phyloP scores from a whole-genome alignment of 2,797 vertebrate species.

The Anguilla marmorata region DNA sequence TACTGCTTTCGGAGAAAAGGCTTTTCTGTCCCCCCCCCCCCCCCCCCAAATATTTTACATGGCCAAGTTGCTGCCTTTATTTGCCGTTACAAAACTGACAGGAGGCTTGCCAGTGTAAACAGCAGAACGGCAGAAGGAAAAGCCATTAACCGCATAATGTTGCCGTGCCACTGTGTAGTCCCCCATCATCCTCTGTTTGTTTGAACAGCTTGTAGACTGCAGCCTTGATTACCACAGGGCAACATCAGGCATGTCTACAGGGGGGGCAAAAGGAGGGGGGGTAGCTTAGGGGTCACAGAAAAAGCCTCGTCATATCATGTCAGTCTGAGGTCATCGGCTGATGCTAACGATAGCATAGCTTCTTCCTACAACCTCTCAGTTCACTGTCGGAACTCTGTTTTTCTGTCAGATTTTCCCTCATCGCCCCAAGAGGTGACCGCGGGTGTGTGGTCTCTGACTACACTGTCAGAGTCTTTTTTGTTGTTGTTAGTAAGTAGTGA shows the following conservation, averaged over 20 bases:
- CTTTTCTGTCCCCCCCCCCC: constrained; percentile 39
- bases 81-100: constrained; percentile 31
- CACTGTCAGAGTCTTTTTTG: too few species aligned
- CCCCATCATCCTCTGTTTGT: constrained; percentile 11
- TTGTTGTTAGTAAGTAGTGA: background rate
- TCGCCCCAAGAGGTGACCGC: background rate
- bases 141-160: constrained; percentile 44
- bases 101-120: constrained; percentile 36
- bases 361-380: background rate
- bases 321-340: background rate
- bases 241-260: background rate
- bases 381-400: background rate
- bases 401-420: background rate
- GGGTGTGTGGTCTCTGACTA: background rate
- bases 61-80: constrained; percentile 39
- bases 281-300: background rate
- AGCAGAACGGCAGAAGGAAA: constrained; percentile 51
- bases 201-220: constrained; percentile 31
- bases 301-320: background rate
- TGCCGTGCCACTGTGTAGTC: constrained; percentile 31
- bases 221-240: constrained; percentile 10
- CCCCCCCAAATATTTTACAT: constrained; percentile 36
- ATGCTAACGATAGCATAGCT: background rate
- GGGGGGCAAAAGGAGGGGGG: background rate
- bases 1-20: constrained; percentile 10